phyloP scores from a whole-genome alignment of 2,888 invertebrate genomes.

The Megaustenia siamemsis region DNA sequence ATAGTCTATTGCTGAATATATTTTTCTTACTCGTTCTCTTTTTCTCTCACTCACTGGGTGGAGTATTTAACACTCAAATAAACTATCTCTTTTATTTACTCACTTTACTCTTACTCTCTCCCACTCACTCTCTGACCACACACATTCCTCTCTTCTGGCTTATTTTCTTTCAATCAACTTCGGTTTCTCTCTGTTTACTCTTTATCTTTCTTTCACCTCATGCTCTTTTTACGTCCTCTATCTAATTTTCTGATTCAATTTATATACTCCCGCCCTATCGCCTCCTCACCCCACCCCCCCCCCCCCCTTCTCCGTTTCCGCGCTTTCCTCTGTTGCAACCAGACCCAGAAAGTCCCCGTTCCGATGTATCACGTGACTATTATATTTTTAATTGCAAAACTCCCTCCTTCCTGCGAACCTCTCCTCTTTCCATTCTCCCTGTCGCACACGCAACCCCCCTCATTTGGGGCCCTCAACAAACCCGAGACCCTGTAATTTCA shows the following conservation, averaged over 20 bases:
- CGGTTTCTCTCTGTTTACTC: neutral
- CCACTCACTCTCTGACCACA: neutral
- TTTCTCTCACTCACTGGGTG: neutral
- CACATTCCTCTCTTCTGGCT: neutral
- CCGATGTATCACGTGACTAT: neutral
- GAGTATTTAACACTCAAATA: too few species aligned
- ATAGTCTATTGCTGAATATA: too few species aligned
- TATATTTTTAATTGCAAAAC: neutral
- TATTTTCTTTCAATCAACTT: too few species aligned
- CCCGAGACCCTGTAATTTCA: constrained; percentile 17
- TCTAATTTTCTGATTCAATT: too few species aligned
- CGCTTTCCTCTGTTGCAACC: neutral
- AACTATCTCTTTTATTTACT: too few species aligned
- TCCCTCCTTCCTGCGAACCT: neutral
- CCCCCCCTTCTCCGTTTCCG: too few species aligned
- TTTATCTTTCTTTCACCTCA: neutral
- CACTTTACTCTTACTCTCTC: neutral
- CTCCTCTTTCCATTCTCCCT: neutral
- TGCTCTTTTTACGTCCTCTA: neutral
- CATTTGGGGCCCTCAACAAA: neutral
- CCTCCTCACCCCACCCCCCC: too few species aligned
- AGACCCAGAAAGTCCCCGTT: neutral
- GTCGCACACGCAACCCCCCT: neutral
- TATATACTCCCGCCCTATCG: too few species aligned
- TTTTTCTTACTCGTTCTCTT: constrained; percentile 30